Conservation (phyloP, 2,888 invertebrate genomes). For the Pycnomerus fuliginosus region DNA sequence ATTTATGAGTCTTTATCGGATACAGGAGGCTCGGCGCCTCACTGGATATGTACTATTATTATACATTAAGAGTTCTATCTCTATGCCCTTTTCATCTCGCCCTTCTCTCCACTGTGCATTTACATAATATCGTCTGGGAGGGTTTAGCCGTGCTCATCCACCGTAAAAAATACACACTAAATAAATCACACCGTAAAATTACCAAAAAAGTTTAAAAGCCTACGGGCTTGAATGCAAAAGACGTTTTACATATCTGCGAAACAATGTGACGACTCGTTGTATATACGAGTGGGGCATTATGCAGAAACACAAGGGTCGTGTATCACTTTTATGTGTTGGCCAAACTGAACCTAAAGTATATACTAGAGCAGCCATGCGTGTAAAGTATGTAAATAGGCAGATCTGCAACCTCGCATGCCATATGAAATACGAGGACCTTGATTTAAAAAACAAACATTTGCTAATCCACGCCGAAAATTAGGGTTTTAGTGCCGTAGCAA, state of each 20-base stretch:
- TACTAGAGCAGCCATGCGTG: constrained; percentile 44
- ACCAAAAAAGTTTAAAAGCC: constrained; percentile 20
- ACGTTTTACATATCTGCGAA: constrained; percentile 37
- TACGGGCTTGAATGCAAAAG: constrained; percentile 19
- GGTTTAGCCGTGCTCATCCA: too few species aligned
- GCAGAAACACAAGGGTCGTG: constrained; percentile 42
- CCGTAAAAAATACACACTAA: constrained; percentile 10
- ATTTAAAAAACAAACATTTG: constrained; percentile 21
- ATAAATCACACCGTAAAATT: constrained; percentile 21
- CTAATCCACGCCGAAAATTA: constrained; percentile 4
- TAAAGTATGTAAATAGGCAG: constrained; percentile 48
- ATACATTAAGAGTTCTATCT: constrained; percentile 37
- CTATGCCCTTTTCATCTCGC: constrained; percentile 17
- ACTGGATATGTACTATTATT: constrained; percentile 42
- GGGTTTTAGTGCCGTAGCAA: too few species aligned
- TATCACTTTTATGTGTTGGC: constrained; percentile 48
- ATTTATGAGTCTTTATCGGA: constrained; percentile 51
- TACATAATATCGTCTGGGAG: background rate
- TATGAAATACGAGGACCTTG: constrained; percentile 27
- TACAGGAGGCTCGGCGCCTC: constrained; percentile 34
- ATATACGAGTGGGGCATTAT: constrained; percentile 39
- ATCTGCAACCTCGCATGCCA: constrained; percentile 38
- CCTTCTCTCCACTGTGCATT: background rate
- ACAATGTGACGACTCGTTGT: constrained; percentile 39
- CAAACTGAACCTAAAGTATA: constrained; percentile 44